Percentiles rank a stretch among this genome's conserved stretches.
Conservation (phyloP, 2,888 invertebrate species). For the Neoascia interrupta region DNA sequence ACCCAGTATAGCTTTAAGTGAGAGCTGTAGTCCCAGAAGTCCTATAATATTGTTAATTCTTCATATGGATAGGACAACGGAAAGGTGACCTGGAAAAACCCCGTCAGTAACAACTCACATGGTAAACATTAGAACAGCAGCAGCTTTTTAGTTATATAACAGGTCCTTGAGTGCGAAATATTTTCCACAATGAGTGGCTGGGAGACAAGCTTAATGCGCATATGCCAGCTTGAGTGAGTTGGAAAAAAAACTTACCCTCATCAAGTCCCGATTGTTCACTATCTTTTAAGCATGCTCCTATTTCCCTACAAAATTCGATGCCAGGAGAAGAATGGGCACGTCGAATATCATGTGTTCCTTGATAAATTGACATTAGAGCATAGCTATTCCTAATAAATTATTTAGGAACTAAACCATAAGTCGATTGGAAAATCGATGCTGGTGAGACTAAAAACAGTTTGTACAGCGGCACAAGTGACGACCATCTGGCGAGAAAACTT, state of each 20-base stretch:
- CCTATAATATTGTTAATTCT: too few relatives aligned
- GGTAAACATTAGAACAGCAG: constrained; percentile 30
- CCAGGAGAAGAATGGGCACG: too few relatives aligned
- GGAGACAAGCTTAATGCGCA: constrained; percentile 15
- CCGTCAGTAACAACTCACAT: constrained; percentile 7
- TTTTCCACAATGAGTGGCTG: constrained; percentile 12
- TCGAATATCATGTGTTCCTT: not conserved
- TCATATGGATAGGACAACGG: too few relatives aligned
- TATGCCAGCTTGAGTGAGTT: constrained; percentile 14
- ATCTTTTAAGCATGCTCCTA: not conserved
- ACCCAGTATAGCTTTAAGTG: too few relatives aligned
- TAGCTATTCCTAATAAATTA: not conserved
- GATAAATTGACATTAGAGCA: not conserved
- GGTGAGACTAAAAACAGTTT: not conserved
- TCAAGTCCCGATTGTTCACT: too few relatives aligned
- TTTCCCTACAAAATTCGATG: not conserved
- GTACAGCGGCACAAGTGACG: not conserved
- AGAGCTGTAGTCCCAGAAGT: too few relatives aligned
- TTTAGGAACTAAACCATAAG: not conserved
- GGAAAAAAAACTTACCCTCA: not conserved
- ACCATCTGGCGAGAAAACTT: not conserved
- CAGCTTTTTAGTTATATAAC: constrained; percentile 39
- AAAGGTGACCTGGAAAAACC: constrained; percentile 32
- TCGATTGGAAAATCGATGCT: not conserved
- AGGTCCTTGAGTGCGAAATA: constrained; percentile 36